Evolutionary conservation across 2,888 invertebrate species (phyloP).

Genomic region (Polymixis flavicincta): DNA sequence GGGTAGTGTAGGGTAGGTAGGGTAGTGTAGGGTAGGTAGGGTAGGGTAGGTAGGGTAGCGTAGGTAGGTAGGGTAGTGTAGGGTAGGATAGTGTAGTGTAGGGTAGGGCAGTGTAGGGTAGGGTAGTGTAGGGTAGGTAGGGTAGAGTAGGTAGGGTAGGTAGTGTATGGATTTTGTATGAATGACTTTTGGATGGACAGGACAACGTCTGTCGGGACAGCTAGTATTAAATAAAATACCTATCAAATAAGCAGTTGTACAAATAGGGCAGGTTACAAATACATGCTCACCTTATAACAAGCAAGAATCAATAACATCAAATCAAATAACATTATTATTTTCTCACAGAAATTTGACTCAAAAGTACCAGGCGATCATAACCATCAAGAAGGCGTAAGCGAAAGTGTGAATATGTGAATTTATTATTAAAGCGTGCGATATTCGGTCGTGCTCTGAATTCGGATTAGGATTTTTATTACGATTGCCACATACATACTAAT

Average conservation of each 20-base stretch:
- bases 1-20: no score
- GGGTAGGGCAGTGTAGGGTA: no score
- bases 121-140: no score
- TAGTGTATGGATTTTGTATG: no score
- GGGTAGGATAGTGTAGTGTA: no score
- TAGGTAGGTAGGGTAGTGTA: no score
- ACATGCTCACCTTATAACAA: conserved; percentile 16
- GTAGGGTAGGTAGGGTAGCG: no score
- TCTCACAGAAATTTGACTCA: conserved; percentile 44
- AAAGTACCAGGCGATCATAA: conserved; percentile 55
- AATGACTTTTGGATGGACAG: no score
- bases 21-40: no score
- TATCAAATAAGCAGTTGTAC: not conserved
- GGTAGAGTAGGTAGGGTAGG: no score
- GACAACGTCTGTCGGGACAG: no score
- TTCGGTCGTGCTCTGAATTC: conserved; percentile 68
- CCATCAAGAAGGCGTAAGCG: conserved; percentile 33
- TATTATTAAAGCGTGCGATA: conserved; percentile 51
- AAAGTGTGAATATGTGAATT: conserved; percentile 52
- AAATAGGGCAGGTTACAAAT: conserved; percentile 20
- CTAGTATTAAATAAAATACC: not conserved
- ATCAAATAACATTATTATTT: conserved; percentile 37
- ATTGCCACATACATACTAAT: conserved; percentile 54
- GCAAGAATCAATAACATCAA: conserved; percentile 33
- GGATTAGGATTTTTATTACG: conserved; percentile 61